Conservation (phyloP, 2,113 vertebrate genomes). For the Xenotilapia leptura region DNA sequence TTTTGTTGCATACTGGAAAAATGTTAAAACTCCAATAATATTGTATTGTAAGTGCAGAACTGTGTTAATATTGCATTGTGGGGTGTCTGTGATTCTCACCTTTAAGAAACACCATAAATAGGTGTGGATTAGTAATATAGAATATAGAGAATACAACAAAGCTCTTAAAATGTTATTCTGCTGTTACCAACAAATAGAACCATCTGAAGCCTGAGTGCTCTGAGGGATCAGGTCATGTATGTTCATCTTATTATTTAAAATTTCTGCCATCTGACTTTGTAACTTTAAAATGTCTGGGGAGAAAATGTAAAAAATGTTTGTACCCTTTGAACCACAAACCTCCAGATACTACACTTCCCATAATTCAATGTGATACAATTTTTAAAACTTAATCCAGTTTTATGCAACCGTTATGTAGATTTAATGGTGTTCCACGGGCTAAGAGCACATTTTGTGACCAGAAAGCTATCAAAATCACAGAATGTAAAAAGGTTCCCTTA, state of each 20-base stretch:
- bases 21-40: background rate
- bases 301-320: background rate
- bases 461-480: background rate
- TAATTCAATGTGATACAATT: background rate
- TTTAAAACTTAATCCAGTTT: background rate
- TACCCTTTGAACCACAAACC: background rate
- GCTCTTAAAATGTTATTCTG: background rate
- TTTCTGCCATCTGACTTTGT: background rate
- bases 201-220: background rate
- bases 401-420: background rate
- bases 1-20: background rate
- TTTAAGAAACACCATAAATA: background rate
- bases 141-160: background rate
- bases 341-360: background rate
- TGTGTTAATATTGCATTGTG: background rate
- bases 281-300: background rate
- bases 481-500: background rate
- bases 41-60: background rate
- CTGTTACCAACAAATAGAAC: background rate
- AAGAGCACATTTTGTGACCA: background rate
- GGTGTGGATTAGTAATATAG: background rate
- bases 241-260: background rate
- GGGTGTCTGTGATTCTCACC: background rate
- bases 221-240: background rate
- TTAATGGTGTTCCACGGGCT: background rate